Base-by-base conservation (phyloP, 2,113 vertebrate species). In the Bolborhynchus lineola region DNA sequence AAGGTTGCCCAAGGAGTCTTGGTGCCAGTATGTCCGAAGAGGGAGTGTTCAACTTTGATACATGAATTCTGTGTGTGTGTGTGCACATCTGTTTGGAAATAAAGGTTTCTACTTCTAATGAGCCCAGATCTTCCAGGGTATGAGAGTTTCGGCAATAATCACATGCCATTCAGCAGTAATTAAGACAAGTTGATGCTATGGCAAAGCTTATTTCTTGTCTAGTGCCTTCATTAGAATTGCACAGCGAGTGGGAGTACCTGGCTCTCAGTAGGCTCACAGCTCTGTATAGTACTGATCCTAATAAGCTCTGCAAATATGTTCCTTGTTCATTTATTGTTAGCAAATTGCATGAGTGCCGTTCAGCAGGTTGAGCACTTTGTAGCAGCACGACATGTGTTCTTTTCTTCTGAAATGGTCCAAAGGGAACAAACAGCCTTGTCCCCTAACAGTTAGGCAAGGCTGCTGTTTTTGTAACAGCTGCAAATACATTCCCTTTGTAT, bases 281-380 rank as follows among this genome's bases (percentile, higher is more conserved):
- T 86, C 55, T 62, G 64, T 62, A 37, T 52, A 64, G 24, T 64
- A 31, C 55, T 9, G 3, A 52, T 74, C 64, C 70, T 93, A 86
- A 81, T 81, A 81, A 91, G 71, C 78, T 72, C 33, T 47, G 82
- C 80, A 93, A 94, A 84, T 92, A 80, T 28, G 47, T 88, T 93
- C 47, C 52, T 79, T 84, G 87, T 70, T 96, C 67, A 78, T 92
- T 94, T 93, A 57, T 89, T 81, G 68, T 89, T 93, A 92, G 63
- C 75, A 96, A 88, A 91, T 75, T 69, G 41, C 47, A 60, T 17
- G 55, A 82, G 55, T 53, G 59, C 35, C 3, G 0, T 78, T 93
- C 71, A 90, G 21, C 42, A 68, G 52, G 74, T 63, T 81, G 62
- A 78, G 69, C 19, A 25, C 78, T 81, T 77, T 25, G 33, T 55